These are phyloP conservation scores for Porites divaricata DNA, from an alignment of 92 coral and sea anemone species.

Conservation along the genomic window DNA sequence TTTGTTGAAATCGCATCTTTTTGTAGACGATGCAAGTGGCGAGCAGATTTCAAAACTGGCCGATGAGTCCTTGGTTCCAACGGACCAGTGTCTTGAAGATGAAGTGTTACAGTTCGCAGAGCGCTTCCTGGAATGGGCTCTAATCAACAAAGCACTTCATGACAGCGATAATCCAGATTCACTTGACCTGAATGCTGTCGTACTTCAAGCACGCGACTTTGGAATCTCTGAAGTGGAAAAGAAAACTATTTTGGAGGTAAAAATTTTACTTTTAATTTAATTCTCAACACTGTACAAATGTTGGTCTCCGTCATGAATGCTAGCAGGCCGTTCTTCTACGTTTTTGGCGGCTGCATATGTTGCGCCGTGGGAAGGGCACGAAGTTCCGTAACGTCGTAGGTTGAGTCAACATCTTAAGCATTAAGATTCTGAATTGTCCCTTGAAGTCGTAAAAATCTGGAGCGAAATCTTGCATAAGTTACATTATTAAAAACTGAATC, in stretches of 20 bases:
- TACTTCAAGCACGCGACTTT: constrained; percentile 48
- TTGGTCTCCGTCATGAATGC: not conserved
- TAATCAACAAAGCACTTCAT: constrained; percentile 55
- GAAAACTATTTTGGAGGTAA: constrained; percentile 58
- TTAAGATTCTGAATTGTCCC: too few species aligned
- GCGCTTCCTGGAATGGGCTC: constrained; percentile 86
- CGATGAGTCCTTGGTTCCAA: constrained; percentile 42
- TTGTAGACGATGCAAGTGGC: constrained; percentile 17
- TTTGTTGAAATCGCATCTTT: too few species aligned
- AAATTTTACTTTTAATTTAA: not conserved
- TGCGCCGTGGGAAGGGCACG: too few species aligned
- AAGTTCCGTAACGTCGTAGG: too few species aligned
- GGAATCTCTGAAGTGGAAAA: constrained; percentile 61
- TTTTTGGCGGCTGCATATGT: too few species aligned
- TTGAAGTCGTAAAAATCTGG: too few species aligned
- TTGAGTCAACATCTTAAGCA: too few species aligned
- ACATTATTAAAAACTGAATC: too few species aligned
- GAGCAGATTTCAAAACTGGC: constrained; percentile 39
- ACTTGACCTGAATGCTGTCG: constrained; percentile 38
- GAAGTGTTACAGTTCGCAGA: constrained; percentile 76
- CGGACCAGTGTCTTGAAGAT: constrained; percentile 46
- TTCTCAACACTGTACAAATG: not conserved
- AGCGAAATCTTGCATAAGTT: too few species aligned
- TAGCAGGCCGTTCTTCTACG: too few species aligned
- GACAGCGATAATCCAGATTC: constrained; percentile 53